Evolutionary conservation across 2,888 invertebrate species (phyloP).

Genomic region (Xanthorhoe designata): DNA sequence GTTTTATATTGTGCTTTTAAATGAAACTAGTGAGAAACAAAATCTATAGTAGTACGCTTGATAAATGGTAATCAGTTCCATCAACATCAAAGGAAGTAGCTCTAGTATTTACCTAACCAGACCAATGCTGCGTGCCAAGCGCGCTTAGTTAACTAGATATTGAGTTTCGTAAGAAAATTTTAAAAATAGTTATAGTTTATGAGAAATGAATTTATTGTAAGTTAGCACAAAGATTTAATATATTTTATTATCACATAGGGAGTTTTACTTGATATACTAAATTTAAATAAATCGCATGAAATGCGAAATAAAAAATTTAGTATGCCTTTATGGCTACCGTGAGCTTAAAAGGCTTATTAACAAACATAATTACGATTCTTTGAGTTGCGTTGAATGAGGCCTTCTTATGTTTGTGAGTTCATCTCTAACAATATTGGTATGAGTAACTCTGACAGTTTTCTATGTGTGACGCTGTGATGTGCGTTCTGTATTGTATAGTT

Average conservation of each 20-base stretch:
- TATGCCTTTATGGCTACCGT: conserved; percentile 66
- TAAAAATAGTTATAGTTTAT: conserved; percentile 79
- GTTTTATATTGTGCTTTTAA: conserved; percentile 60
- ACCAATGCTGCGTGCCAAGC: conserved; percentile 82
- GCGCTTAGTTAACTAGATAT: conserved; percentile 73
- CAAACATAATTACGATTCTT: conserved; percentile 21
- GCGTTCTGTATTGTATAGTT: conserved; percentile 10
- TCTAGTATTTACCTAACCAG: conserved; percentile 66
- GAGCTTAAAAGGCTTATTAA: conserved; percentile 65
- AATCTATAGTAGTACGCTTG: conserved; percentile 53
- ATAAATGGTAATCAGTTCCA: conserved; percentile 50
- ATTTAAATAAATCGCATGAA: conserved; percentile 78
- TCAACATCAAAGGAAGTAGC: conserved; percentile 56
- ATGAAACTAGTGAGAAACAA: conserved; percentile 56
- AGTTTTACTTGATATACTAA: conserved; percentile 81
- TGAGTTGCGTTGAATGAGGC: conserved; percentile 30
- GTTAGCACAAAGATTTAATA: conserved; percentile 86
- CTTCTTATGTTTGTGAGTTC: conserved; percentile 23
- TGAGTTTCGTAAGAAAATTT: conserved; percentile 71
- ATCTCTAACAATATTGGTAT: conserved; percentile 15
- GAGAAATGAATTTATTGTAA: conserved; percentile 84
- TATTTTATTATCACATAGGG: conserved; percentile 85
- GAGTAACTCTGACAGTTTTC: conserved; percentile 9
- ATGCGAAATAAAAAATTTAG: conserved; percentile 71
- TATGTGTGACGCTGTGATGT: conserved; percentile 4